These are phyloP conservation scores for Carlito syrichta DNA, from an alignment of 2,113 vertebrate species.

Conservation along the genomic window DNA sequence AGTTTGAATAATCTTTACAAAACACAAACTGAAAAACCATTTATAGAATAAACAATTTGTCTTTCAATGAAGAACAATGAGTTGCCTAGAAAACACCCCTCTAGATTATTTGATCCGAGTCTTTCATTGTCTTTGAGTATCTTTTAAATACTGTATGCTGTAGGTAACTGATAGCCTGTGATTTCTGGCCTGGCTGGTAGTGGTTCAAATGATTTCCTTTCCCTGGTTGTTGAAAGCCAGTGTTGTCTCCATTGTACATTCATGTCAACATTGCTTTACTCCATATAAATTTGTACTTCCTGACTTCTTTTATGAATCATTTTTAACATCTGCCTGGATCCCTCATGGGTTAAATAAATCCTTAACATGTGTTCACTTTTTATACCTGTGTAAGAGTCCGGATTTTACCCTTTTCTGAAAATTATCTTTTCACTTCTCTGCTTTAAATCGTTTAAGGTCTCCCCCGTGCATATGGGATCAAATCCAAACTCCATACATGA, in stretches of 20 bases:
- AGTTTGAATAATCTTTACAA: not conserved
- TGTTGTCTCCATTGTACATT: not conserved
- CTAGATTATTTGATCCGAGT: not conserved
- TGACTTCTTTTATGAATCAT: not conserved
- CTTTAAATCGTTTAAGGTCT: not conserved
- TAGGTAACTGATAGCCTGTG: not conserved
- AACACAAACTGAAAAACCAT: not conserved
- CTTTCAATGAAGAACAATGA: not conserved
- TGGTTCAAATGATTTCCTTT: not conserved
- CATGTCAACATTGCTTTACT: not conserved
- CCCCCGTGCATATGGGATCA: not conserved
- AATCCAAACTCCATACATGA: not conserved
- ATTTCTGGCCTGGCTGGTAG: not conserved
- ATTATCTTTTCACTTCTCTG: not conserved
- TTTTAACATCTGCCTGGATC: not conserved
- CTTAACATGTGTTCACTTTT: not conserved
- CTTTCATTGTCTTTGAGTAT: not conserved
- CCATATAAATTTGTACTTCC: not conserved
- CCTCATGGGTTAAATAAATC: not conserved
- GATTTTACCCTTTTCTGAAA: not conserved
- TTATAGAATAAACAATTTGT: not conserved
- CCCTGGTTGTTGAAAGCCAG: not conserved
- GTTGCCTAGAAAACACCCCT: not conserved
- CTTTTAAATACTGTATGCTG: not conserved
- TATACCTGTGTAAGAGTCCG: not conserved